Conservation (phyloP, 2,888 invertebrate genomes). For the Gortyna flavago region DNA sequence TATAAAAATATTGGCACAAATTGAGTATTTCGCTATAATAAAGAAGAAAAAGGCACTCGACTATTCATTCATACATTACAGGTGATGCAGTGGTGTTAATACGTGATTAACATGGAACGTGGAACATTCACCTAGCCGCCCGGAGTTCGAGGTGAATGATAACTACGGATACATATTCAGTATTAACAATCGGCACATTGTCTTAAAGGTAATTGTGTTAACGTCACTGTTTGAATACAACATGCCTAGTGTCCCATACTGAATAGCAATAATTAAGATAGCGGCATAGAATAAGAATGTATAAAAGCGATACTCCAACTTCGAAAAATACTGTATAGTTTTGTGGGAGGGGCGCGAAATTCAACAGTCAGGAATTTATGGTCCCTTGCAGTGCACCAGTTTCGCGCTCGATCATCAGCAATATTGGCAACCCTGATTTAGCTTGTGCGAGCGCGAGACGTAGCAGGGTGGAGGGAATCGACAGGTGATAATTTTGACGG, state of each 20-base stretch:
- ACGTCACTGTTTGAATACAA: constrained; percentile 22
- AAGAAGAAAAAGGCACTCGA: constrained; percentile 74
- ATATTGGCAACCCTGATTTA: not conserved
- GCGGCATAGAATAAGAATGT: constrained; percentile 12
- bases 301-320: not conserved
- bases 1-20: constrained; percentile 81
- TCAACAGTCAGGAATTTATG: not conserved
- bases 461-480: no score
- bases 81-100: constrained; percentile 22
- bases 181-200: constrained; percentile 7
- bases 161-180: constrained; percentile 2
- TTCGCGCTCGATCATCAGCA: not conserved
- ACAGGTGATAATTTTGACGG: not conserved
- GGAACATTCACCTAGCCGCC: constrained; percentile 12
- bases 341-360: not conserved
- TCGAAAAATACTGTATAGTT: not conserved
- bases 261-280: not conserved
- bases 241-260: not conserved
- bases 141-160: constrained; percentile 23
- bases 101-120: not conserved
- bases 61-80: constrained; percentile 59
- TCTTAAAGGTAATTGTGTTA: not conserved
- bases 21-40: constrained; percentile 80
- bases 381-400: not conserved
- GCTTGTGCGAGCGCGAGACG: not conserved